Percentiles rank a stretch among this genome's conserved stretches.
phyloP scores from a whole-genome alignment of 2,888 invertebrate genomes.

The Marronus borbonicus region DNA sequence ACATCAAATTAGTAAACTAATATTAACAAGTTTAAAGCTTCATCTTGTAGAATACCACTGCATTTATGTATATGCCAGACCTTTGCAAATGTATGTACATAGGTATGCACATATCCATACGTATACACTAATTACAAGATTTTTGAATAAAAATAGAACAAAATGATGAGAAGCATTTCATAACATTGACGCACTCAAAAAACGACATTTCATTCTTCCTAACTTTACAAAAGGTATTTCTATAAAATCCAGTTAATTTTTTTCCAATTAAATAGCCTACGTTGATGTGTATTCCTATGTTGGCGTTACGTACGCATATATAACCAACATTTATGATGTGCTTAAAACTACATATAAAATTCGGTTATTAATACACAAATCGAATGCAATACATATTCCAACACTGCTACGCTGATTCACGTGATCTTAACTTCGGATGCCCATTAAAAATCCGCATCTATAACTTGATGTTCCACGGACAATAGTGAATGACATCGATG shows the following conservation, averaged over 20 bases:
- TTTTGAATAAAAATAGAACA: conserved; percentile 42
- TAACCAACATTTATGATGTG: neutral
- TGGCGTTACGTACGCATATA: neutral
- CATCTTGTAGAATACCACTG: neutral
- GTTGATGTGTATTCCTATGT: neutral
- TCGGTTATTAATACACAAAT: too few relatives aligned
- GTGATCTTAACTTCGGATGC: conserved; percentile 29
- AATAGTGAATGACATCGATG: conserved; percentile 30
- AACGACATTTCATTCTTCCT: conserved; percentile 1
- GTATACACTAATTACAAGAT: conserved; percentile 29
- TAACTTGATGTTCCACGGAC: neutral
- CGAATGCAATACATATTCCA: conserved; percentile 2
- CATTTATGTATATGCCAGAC: neutral
- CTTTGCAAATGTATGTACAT: neutral
- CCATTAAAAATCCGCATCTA: neutral
- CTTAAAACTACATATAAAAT: neutral
- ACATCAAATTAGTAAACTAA: neutral
- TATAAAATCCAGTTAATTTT: neutral
- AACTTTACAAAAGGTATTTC: conserved; percentile 14
- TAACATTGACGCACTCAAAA: conserved; percentile 34
- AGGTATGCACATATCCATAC: conserved; percentile 1
- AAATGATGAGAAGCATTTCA: conserved; percentile 23
- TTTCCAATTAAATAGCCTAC: neutral
- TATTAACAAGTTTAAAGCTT: neutral
- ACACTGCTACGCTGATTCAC: conserved; percentile 5